Conservation (phyloP, 2,113 vertebrate species). For the Uria lomvia region DNA sequence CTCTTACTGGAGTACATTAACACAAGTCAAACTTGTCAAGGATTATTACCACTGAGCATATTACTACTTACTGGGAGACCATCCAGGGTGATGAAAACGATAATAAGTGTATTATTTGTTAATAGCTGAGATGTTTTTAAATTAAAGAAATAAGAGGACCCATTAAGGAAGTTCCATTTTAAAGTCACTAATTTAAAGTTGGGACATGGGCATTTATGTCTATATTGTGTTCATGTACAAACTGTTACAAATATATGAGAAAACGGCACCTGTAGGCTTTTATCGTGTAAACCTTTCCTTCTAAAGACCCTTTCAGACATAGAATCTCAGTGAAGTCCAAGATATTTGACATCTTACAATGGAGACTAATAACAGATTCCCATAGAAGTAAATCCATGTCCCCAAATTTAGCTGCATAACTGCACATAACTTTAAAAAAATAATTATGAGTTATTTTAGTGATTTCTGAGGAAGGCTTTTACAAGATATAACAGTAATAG, state of each 20-base stretch:
- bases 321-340: background rate
- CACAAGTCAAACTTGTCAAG: background rate
- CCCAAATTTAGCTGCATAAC: background rate
- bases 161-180: background rate
- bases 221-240: background rate
- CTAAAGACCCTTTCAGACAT: background rate
- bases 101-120: background rate
- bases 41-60: background rate
- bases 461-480: background rate
- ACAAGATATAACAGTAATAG: background rate
- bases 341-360: background rate
- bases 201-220: background rate
- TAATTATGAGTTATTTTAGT: background rate
- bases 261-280: background rate
- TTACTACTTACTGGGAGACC: background rate
- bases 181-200: background rate
- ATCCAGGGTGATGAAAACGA: background rate
- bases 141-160: background rate
- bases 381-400: background rate
- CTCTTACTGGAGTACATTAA: constrained; percentile 3
- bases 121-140: background rate
- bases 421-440: background rate
- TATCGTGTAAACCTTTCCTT: background rate
- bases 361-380: background rate
- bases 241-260: background rate